Evolutionary conservation across 2,797 vertebrate species (phyloP).

Genomic region (Erethizon dorsatum): DNA sequence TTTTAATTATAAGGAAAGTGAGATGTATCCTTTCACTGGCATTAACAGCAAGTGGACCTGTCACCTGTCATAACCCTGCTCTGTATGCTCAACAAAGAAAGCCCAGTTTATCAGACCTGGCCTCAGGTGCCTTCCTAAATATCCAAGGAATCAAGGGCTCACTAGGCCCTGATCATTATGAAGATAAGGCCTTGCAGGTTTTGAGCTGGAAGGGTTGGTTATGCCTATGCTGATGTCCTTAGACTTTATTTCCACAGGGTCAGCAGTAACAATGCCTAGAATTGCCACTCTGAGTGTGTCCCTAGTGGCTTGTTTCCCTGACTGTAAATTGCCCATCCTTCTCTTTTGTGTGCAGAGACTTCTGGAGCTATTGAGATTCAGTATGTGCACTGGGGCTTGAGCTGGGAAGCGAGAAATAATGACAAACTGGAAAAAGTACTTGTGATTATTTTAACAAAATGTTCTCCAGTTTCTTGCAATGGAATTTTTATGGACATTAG

Average conservation of each 20-base stretch:
- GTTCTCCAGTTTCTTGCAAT: neutral
- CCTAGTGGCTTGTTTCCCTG: slow-evolving; percentile 70
- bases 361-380: slow-evolving; percentile 69
- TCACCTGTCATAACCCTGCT: slow-evolving; percentile 45
- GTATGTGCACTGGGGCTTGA: neutral
- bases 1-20: slow-evolving; percentile 62
- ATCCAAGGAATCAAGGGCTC: slow-evolving; percentile 61
- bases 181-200: neutral
- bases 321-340: slow-evolving; percentile 76
- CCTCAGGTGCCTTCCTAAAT: slow-evolving; percentile 12
- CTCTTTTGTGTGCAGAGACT: slow-evolving; percentile 68
- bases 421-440: slow-evolving; percentile 31
- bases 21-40: slow-evolving; percentile 33
- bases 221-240: slow-evolving; percentile 11
- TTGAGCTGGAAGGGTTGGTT: slow-evolving; percentile 68
- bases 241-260: slow-evolving; percentile 76
- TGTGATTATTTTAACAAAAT: slow-evolving; percentile 57
- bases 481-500: neutral
- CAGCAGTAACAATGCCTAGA: slow-evolving; percentile 82
- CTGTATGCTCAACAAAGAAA: neutral
- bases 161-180: slow-evolving; percentile 50
- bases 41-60: neutral
- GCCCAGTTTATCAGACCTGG: slow-evolving; percentile 26
- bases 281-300: slow-evolving; percentile 68
- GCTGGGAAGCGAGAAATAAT: slow-evolving; percentile 66